phyloP scores from a whole-genome alignment of 1,140 invertebrate genomes.

The Drosophila gunungcola region DNA sequence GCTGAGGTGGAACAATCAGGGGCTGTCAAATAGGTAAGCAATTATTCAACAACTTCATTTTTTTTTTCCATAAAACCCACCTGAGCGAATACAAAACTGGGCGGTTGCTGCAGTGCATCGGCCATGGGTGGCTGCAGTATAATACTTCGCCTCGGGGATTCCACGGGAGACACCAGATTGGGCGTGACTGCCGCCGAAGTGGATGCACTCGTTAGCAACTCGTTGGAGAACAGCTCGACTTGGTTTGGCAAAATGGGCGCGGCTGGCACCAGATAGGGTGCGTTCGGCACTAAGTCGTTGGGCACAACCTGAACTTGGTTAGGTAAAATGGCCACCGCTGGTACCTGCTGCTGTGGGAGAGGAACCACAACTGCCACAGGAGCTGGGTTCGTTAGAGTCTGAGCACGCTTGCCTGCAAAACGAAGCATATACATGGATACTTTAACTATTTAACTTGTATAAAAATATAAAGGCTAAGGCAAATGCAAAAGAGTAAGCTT shows the following conservation, averaged over 20 bases:
- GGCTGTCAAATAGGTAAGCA: conserved; percentile 29
- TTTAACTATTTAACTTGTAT: conserved; percentile 34
- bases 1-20: conserved; percentile 46
- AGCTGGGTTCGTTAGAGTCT: conserved; percentile 64
- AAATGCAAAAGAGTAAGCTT: not conserved
- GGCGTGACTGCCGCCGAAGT: conserved; percentile 20
- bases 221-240: conserved; percentile 6
- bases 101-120: conserved; percentile 80
- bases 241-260: conserved; percentile 33
- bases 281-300: conserved; percentile 11
- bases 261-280: not conserved
- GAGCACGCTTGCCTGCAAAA: conserved; percentile 73
- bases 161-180: conserved; percentile 54
- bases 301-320: conserved; percentile 13
- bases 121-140: conserved; percentile 85
- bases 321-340: conserved; percentile 49
- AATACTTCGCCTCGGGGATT: conserved; percentile 85
- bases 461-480: conserved; percentile 22
- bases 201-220: conserved; percentile 12
- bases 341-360: conserved; percentile 40
- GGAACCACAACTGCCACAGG: conserved; percentile 4
- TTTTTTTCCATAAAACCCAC: conserved; percentile 15
- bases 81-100: conserved; percentile 69
- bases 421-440: conserved; percentile 6
- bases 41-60: not conserved